Conservation (phyloP, 2,888 invertebrate genomes). For the Cepaea hortensis region DNA sequence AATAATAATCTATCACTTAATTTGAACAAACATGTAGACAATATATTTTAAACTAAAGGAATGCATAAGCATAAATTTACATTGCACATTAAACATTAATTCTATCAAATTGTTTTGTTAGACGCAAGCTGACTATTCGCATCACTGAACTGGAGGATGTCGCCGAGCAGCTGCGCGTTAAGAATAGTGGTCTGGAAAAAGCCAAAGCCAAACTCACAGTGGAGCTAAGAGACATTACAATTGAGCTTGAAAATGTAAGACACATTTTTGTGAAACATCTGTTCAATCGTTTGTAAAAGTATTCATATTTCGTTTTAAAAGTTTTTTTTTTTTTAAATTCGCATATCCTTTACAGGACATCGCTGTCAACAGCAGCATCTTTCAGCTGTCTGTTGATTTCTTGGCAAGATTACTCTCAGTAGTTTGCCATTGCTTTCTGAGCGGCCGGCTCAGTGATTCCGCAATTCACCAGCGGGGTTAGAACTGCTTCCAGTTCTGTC, state of each 20-base stretch:
- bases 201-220: conserved; percentile 97
- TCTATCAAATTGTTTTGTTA: conserved; percentile 51
- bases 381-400: no score
- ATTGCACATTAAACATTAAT: neutral
- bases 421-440: no score
- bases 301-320: neutral
- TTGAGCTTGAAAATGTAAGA: conserved; percentile 94
- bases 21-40: no score
- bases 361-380: no score
- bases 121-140: conserved; percentile 73
- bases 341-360: no score
- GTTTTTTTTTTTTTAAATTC: neutral
- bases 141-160: conserved; percentile 93
- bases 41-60: no score
- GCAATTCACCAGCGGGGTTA: no score
- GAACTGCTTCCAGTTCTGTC: no score
- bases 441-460: no score
- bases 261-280: neutral
- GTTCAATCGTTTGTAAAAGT: neutral
- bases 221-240: conserved; percentile 98
- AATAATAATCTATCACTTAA: no score
- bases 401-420: no score
- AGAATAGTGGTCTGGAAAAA: conserved; percentile 94
- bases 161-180: conserved; percentile 93
- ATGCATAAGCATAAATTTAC: neutral